A percentile compares a stretch with the other conserved stretches of the same genome.
Evolutionary conservation across 2,797 vertebrate genomes (phyloP).

Genomic region (Haliaeetus albicilla): DNA sequence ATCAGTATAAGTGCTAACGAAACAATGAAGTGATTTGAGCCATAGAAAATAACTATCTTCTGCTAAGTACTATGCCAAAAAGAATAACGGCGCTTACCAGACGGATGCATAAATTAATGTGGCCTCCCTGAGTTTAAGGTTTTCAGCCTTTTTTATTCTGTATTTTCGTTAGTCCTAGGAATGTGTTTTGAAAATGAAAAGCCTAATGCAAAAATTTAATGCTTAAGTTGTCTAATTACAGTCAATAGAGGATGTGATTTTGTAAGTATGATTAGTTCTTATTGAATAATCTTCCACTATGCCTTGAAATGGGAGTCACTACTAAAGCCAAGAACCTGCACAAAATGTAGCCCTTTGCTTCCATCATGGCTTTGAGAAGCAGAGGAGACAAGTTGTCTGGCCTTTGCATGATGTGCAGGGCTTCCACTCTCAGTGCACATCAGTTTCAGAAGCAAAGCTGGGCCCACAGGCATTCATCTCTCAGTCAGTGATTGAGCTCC

Average conservation of each 20-base stretch:
- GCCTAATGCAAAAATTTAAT: neutral
- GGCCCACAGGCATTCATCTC: neutral
- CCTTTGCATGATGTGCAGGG: neutral
- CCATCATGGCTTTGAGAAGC: neutral
- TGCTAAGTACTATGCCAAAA: neutral
- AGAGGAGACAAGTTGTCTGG: neutral
- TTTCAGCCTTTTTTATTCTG: neutral
- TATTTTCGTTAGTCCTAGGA: neutral
- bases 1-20: neutral
- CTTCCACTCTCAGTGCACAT: neutral
- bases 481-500: neutral
- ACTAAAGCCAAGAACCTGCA: neutral
- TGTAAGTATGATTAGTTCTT: neutral
- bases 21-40: neutral
- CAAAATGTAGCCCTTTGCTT: neutral
- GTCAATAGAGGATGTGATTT: neutral
- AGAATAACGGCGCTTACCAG: neutral
- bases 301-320: neutral
- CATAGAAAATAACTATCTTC: neutral
- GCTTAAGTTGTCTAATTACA: neutral
- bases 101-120: neutral
- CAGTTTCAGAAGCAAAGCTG: neutral
- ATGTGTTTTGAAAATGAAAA: neutral
- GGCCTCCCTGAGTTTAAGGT: neutral
- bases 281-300: neutral